phyloP scores from a whole-genome alignment of 1,140 invertebrate genomes.

The Formica selysi region DNA sequence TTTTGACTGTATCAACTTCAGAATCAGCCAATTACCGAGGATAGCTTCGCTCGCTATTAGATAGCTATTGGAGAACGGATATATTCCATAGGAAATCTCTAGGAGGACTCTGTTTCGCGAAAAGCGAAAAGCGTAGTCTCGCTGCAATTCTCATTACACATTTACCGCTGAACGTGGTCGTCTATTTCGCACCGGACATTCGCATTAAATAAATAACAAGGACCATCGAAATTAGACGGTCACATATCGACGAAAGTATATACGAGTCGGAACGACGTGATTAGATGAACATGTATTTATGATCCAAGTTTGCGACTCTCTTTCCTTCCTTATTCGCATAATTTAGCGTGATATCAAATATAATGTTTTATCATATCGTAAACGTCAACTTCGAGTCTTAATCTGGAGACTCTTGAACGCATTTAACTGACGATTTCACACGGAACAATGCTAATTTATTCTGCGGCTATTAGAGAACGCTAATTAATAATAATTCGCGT shows the following conservation, averaged over 20 bases:
- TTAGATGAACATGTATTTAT: not conserved
- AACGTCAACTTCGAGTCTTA: not conserved
- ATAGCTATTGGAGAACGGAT: not conserved
- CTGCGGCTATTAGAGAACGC: not conserved
- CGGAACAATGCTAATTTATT: slow-evolving; percentile 31
- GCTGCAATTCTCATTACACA: slow-evolving; percentile 15
- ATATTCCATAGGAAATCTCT: not conserved
- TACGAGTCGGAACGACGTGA: not conserved
- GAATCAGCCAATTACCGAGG: not conserved
- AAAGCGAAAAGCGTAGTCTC: not conserved
- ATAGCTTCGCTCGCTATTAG: not conserved
- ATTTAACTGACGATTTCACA: slow-evolving; percentile 43
- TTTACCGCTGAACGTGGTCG: slow-evolving; percentile 26
- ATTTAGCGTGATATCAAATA: not conserved
- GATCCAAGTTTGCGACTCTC: not conserved
- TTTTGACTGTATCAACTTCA: not conserved
- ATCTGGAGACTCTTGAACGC: not conserved
- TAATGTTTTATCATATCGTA: not conserved
- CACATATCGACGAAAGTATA: not conserved
- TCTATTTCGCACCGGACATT: slow-evolving; percentile 9
- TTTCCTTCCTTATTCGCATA: not conserved
- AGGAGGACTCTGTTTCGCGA: not conserved
- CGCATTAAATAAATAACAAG: slow-evolving; percentile 3
- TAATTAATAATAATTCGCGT: slow-evolving; percentile 46
- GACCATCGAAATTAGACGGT: not conserved